Evolutionary conservation across 53 echinoderm and acorn worm species (phyloP).

Genomic region (Crossaster papposus): DNA sequence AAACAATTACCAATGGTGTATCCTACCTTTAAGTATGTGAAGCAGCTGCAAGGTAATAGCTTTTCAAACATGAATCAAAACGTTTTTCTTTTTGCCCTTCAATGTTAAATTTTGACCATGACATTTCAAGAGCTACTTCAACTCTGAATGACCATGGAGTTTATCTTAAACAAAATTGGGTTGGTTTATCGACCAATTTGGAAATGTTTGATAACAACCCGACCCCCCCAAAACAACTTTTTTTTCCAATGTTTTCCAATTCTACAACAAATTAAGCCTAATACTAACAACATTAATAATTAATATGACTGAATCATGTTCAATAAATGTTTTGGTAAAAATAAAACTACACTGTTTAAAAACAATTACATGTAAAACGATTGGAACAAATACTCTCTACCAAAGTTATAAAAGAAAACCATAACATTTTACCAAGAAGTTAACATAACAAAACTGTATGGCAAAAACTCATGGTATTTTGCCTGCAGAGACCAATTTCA

Average conservation of each 20-base stretch:
- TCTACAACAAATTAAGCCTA: background rate
- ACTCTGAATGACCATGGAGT: too few relatives aligned
- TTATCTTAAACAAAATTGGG: too few relatives aligned
- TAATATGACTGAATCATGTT: background rate
- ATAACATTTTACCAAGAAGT: background rate
- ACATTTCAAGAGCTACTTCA: too few relatives aligned
- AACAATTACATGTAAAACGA: background rate
- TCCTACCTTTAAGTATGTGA: too few relatives aligned
- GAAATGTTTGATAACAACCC: background rate
- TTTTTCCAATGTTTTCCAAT: background rate
- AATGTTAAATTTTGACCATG: too few relatives aligned
- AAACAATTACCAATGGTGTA: too few relatives aligned
- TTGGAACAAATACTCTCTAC: background rate
- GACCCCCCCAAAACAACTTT: background rate
- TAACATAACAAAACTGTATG: background rate
- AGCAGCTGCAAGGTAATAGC: too few relatives aligned
- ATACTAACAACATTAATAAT: background rate
- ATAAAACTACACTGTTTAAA: background rate
- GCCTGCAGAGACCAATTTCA: too few relatives aligned
- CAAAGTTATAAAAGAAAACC: background rate
- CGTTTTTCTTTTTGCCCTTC: too few relatives aligned
- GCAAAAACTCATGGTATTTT: background rate
- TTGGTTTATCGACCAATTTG: background rate
- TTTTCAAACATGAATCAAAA: too few relatives aligned
- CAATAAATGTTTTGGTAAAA: background rate